phyloP scores from a whole-genome alignment of 2,113 vertebrate genomes.

The Plotosus lineatus region DNA sequence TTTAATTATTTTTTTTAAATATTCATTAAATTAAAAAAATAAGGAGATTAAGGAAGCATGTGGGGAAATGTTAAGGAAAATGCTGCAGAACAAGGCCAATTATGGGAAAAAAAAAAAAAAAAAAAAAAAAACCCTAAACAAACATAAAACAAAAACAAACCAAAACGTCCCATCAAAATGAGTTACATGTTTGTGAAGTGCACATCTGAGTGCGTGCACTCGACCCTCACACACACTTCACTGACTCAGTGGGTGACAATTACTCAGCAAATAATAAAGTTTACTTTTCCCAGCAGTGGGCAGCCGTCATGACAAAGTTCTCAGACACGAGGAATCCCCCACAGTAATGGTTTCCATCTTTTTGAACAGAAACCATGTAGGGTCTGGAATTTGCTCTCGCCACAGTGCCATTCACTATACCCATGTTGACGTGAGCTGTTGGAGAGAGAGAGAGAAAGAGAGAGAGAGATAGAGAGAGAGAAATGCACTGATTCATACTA shows the following conservation, averaged over 20 bases:
- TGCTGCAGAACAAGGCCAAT: no score
- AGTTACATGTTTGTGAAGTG: no score
- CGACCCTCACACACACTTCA: background rate
- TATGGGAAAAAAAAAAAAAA: no score
- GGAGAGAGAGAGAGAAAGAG: no score
- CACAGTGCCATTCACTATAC: constrained; percentile 46
- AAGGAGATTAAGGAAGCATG: no score
- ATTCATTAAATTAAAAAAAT: no score
- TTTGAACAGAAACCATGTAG: constrained; percentile 58
- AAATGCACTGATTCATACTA: background rate
- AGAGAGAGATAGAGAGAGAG: background rate
- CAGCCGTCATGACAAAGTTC: constrained; percentile 54
- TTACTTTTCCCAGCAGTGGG: constrained; percentile 47
- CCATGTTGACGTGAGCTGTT: constrained; percentile 25
- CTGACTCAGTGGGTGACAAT: background rate
- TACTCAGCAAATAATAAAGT: background rate
- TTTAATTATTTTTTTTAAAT: no score
- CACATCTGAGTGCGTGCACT: no score
- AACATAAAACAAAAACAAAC: no score
- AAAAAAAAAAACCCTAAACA: no score
- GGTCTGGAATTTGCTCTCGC: constrained; percentile 46
- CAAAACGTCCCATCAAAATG: background rate
- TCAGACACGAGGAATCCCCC: constrained; percentile 52
- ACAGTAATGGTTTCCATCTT: background rate
- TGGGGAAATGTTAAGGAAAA: no score